Evolutionary conservation across 2,797 vertebrate species (phyloP), one percentile per base, ranked within the genome.

Genomic region (Poecilia velifera): DNA sequence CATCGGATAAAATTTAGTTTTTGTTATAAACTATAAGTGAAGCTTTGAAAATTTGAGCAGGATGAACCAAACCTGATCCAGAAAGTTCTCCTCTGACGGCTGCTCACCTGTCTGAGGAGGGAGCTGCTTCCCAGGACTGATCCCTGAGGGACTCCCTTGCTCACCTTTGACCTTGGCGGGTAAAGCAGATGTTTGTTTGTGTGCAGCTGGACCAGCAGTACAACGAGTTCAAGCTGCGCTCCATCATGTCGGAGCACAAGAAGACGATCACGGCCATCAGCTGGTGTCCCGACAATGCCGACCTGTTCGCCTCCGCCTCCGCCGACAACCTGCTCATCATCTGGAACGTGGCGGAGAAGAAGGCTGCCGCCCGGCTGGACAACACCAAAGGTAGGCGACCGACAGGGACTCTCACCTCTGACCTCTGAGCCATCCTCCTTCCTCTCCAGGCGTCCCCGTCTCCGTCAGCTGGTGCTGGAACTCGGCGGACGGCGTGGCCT

Each of bases 171-270:
- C 6, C 64, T 22, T 22, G 49, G 49, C 8, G 4, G 18, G 2
- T 68, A 22, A 41, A 14, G 25, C 73, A 57, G 51, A 8, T 59
- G 53, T 43, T 12, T 28, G 18, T 51, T 25, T 78, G 34, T 78
- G 16, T 49, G 34, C 81, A 99, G 98, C 84, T 99, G 95, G 97
- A 99, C 92, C 97, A 96, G 92, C 96, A 91, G 87, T 99, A 98
- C 85, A 98, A 98, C 90, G 97, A 99, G 90, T 99, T 98, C 91
- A 99, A 98, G 86, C 92, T 99, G 82, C 92, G 92, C 18, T 96
- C 97, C 43, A 99, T 99, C 94, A 99, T 99, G 98, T 98, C 98
- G 14, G 98, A 99, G 80, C 98, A 99, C 91, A 99, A 99, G 94
- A 99, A 98, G 95, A 99, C 98, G 75, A 99, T 99, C 86, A 99